Conservation (phyloP, 1,140 invertebrate genomes). For the Gonioctena quinquepunctata region DNA sequence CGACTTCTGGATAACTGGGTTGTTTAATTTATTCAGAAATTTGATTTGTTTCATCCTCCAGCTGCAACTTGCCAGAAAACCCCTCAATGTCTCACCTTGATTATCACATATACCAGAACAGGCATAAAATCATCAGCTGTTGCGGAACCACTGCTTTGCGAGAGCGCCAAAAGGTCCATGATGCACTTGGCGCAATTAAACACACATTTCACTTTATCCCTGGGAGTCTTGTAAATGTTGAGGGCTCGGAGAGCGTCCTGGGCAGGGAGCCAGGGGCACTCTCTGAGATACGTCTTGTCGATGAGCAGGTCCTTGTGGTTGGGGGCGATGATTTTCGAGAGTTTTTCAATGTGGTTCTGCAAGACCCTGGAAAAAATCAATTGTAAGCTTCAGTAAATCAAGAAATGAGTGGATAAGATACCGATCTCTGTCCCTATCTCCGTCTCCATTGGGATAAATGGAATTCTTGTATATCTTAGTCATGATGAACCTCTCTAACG, state of each 20-base stretch:
- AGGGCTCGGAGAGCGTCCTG: conserved; percentile 91
- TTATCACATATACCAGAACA: conserved; percentile 94
- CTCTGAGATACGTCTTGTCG: conserved; percentile 80
- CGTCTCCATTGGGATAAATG: conserved; percentile 96
- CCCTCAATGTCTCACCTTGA: conserved; percentile 72
- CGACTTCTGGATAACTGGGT: no score
- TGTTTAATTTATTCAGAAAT: no score
- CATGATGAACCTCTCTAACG: conserved; percentile 80
- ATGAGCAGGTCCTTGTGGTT: conserved; percentile 83
- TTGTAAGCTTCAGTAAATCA: background rate
- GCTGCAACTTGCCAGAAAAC: background rate
- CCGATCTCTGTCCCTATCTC: conserved; percentile 90
- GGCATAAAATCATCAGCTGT: conserved; percentile 97
- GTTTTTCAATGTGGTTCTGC: conserved; percentile 85
- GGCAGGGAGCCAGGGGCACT: conserved; percentile 97
- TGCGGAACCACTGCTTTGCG: conserved; percentile 78
- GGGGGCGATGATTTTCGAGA: conserved; percentile 79
- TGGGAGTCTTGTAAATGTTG: conserved; percentile 91
- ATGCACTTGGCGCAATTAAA: conserved; percentile 88
- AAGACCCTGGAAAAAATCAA: conserved; percentile 67
- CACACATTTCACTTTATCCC: conserved; percentile 89
- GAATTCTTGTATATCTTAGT: conserved; percentile 89
- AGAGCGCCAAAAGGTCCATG: conserved; percentile 88
- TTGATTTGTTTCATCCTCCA: no score
- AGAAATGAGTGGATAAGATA: conserved; percentile 49